These are phyloP conservation scores for Phasianus colchicus DNA, from an alignment of 2,113 vertebrate genomes.

Conservation along the genomic window DNA sequence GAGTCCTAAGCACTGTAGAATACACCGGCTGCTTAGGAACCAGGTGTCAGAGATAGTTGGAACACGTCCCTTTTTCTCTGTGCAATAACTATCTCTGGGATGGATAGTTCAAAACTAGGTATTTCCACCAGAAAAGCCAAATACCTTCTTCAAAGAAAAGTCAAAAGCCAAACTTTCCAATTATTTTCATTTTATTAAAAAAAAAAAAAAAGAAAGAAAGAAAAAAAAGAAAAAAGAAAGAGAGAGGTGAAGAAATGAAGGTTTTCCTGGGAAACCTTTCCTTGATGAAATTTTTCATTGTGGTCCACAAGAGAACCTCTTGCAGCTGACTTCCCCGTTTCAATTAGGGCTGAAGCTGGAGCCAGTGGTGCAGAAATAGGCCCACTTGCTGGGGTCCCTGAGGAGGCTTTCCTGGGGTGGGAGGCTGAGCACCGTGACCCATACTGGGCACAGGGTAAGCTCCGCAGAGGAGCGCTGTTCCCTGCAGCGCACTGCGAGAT, in stretches of 20 bases:
- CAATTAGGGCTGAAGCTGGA: not conserved
- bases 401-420: not conserved
- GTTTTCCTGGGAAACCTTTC: not conserved
- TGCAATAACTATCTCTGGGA: not conserved
- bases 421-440: rapidly evolving
- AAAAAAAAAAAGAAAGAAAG: not conserved
- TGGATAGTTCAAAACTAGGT: not conserved
- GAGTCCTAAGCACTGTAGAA: not conserved
- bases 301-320: not conserved
- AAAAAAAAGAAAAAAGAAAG: too few species aligned
- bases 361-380: not conserved
- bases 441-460: not conserved
- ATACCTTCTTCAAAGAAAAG: not conserved
- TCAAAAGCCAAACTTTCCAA: not conserved
- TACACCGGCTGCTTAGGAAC: not conserved
- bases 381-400: not conserved
- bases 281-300: not conserved
- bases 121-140: not conserved
- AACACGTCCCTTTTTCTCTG: rapidly evolving
- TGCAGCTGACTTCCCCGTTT: not conserved
- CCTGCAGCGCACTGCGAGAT: not conserved
- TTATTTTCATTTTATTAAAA: not conserved
- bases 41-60: not conserved
- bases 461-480: not conserved
- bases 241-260: not conserved